Conservation (phyloP, 2,113 vertebrate species). For the Pholis gunnellus region DNA sequence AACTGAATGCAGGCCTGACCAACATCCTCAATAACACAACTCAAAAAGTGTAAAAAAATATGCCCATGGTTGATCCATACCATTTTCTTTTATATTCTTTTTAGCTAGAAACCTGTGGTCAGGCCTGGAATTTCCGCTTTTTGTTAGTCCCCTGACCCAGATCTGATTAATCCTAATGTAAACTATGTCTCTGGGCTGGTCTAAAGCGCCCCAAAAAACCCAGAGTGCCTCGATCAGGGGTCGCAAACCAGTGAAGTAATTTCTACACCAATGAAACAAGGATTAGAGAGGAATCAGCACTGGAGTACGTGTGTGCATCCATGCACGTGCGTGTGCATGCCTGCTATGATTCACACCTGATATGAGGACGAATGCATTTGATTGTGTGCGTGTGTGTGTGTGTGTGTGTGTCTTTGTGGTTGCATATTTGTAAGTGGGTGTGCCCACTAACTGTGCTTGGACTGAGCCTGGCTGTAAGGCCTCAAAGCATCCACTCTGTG, state of each 20-base stretch:
- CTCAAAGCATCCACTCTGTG: constrained; percentile 53
- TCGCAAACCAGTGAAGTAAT: constrained; percentile 34
- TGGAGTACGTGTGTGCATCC: constrained; percentile 15
- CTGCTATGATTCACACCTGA: constrained; percentile 22
- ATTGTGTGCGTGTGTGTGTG: not conserved
- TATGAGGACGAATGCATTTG: not conserved
- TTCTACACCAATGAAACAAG: constrained; percentile 19
- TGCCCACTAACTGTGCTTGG: not conserved
- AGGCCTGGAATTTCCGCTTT: constrained; percentile 4
- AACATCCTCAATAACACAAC: not conserved
- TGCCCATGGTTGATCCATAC: not conserved
- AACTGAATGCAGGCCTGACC: not conserved
- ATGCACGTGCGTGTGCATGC: constrained; percentile 1
- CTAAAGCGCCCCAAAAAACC: constrained; percentile 32
- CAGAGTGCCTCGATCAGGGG: constrained; percentile 21
- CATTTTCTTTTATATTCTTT: not conserved
- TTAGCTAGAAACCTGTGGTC: not conserved
- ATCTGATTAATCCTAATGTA: constrained; percentile 20
- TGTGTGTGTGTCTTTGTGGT: constrained; percentile 1
- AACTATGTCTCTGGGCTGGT: constrained; percentile 18
- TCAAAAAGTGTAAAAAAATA: not conserved
- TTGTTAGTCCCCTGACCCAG: constrained; percentile 18
- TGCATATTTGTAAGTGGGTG: not conserved
- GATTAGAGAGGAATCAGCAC: constrained; percentile 17
- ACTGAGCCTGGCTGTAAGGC: constrained; percentile 32